Conservation (phyloP, 1,140 invertebrate genomes). For the Chrysomallon squamiferum region DNA sequence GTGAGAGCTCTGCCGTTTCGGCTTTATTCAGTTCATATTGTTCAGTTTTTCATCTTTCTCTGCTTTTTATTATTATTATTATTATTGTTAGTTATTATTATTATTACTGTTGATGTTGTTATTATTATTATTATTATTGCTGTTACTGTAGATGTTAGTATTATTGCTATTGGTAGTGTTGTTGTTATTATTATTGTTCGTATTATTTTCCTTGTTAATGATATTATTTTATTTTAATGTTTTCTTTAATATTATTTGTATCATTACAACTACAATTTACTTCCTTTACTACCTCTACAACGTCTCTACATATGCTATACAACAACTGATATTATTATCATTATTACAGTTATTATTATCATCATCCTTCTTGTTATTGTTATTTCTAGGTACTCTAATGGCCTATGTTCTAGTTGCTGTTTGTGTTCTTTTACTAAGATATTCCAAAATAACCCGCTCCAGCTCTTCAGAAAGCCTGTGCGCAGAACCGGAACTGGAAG, state of each 20-base stretch:
- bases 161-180: too few species aligned
- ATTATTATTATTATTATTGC: too few species aligned
- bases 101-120: not conserved
- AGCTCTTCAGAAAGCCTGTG: too few species aligned
- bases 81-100: not conserved
- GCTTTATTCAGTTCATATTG: not conserved
- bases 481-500: not conserved
- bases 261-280: not conserved
- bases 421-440: conserved; percentile 80
- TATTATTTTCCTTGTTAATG: too few species aligned
- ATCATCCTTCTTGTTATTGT: not conserved
- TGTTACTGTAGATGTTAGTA: too few species aligned
- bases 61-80: too few species aligned
- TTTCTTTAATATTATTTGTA: not conserved
- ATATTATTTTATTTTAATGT: not conserved
- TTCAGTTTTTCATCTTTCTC: not conserved
- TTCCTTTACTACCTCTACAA: not conserved
- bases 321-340: not conserved
- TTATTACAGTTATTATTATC: not conserved
- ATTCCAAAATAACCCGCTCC: conserved; percentile 4
- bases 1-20: not conserved
- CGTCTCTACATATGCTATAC: not conserved
- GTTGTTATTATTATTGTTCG: too few species aligned
- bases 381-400: conserved; percentile 81
- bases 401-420: conserved; percentile 91